Percentiles rank a stretch among this genome's conserved stretches.
Evolutionary conservation across 2,797 vertebrate species (phyloP).

Genomic region (Denticeps clupeoides): DNA sequence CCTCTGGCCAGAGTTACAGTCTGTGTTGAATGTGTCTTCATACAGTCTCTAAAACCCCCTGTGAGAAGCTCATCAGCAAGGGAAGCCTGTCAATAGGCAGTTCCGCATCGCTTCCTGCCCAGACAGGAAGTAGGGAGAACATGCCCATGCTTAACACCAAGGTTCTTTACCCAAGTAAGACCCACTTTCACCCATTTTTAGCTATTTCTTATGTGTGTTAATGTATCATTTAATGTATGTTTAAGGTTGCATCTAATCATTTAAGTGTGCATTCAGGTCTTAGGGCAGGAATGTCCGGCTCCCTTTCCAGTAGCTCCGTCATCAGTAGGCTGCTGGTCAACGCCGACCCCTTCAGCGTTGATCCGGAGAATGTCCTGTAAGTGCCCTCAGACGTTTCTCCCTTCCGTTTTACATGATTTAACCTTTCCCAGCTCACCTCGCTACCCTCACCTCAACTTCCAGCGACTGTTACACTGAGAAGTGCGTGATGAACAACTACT

Average conservation of each 20-base stretch:
- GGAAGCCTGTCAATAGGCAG: slow-evolving; percentile 67
- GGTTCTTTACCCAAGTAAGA: slow-evolving; percentile 81
- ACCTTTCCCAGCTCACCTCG: background rate
- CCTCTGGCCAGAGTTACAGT: too few relatives aligned
- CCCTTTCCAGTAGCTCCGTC: slow-evolving; percentile 76
- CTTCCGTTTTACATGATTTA: background rate
- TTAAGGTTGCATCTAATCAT: slow-evolving; percentile 14
- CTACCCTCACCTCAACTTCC: background rate
- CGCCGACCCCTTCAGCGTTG: slow-evolving; percentile 80
- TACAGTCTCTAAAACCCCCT: slow-evolving; percentile 71
- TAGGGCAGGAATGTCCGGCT: slow-evolving; percentile 70
- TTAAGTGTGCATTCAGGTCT: slow-evolving; percentile 49
- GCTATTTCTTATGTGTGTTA: slow-evolving; percentile 8
- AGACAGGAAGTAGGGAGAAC: slow-evolving; percentile 71
- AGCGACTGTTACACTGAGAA: slow-evolving; percentile 90
- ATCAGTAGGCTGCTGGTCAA: slow-evolving; percentile 85
- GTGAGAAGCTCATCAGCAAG: slow-evolving; percentile 81
- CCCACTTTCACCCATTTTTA: background rate
- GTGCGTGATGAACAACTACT: slow-evolving; percentile 98
- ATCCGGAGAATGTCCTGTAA: slow-evolving; percentile 88
- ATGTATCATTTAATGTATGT: slow-evolving; percentile 4
- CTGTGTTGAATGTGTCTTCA: too few relatives aligned
- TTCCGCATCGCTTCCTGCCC: slow-evolving; percentile 77
- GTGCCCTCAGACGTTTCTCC: slow-evolving; percentile 30
- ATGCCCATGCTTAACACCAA: slow-evolving; percentile 80